Evolutionary conservation across 2,113 vertebrate species (phyloP).

Genomic region (Microcebus ravelobensis): DNA sequence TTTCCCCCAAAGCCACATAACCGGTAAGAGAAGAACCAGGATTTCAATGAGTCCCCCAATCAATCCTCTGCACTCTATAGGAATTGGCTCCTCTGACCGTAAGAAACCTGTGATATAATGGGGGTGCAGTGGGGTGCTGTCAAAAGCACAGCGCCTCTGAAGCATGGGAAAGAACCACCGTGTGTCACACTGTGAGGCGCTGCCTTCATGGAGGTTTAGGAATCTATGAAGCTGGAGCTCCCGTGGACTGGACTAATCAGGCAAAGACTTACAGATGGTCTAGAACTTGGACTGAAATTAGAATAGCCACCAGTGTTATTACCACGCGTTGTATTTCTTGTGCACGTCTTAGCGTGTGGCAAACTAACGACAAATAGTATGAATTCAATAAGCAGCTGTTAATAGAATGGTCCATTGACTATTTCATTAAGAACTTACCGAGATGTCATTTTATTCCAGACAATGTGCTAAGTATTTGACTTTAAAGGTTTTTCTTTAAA

Average conservation of each 20-base stretch:
- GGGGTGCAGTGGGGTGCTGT: accelerated
- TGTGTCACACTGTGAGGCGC: no score
- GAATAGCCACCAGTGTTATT: not conserved
- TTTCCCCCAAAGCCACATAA: not conserved
- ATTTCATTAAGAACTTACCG: conserved; percentile 51
- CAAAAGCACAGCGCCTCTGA: not conserved
- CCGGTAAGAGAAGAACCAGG: not conserved
- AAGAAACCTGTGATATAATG: not conserved
- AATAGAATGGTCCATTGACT: conserved; percentile 40
- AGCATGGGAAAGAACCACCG: not conserved
- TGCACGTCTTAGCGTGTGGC: not conserved
- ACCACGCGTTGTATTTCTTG: not conserved
- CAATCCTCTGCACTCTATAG: not conserved
- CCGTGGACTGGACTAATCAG: not conserved
- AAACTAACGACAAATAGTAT: not conserved
- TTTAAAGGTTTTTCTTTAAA: conserved; percentile 23
- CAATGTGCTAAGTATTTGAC: conserved; percentile 16
- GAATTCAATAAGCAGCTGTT: conserved; percentile 19
- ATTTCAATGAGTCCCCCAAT: not conserved
- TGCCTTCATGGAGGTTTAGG: not conserved
- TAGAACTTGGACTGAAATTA: not conserved
- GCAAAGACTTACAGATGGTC: not conserved
- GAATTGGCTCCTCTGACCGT: not conserved
- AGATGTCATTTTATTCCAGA: conserved; percentile 43
- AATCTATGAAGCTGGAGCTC: not conserved